These are phyloP conservation scores for Alitta virens DNA, from an alignment of 2,888 invertebrate species.

Conservation along the genomic window DNA sequence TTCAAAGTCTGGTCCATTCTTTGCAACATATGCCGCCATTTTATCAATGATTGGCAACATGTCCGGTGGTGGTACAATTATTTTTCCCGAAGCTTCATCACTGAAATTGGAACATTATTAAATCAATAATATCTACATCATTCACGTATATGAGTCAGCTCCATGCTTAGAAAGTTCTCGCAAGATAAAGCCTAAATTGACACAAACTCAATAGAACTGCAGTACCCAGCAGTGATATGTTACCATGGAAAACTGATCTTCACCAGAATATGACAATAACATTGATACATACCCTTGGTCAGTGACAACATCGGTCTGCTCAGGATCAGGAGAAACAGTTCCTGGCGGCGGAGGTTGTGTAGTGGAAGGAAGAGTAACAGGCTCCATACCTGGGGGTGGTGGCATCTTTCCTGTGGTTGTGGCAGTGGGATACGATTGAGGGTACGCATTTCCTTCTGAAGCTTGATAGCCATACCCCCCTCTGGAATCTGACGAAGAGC, in stretches of 20 bases:
- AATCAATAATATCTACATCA: too few relatives aligned
- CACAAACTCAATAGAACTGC: too few relatives aligned
- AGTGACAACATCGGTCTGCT: background rate
- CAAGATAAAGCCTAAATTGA: too few relatives aligned
- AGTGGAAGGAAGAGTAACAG: constrained; percentile 37
- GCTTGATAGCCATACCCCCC: too few relatives aligned
- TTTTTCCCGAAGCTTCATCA: background rate
- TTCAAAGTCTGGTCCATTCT: constrained; percentile 92
- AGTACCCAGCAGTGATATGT: background rate
- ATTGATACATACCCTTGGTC: background rate
- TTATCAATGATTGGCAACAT: constrained; percentile 87
- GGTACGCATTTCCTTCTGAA: too few relatives aligned
- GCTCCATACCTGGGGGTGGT: constrained; percentile 46
- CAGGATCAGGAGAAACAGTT: constrained; percentile 21
- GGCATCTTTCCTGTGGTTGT: constrained; percentile 25
- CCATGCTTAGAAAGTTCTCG: too few relatives aligned
- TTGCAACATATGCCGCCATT: constrained; percentile 93
- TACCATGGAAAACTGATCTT: background rate
- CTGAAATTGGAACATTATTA: too few relatives aligned
- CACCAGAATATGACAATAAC: background rate
- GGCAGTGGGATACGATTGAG: too few relatives aligned
- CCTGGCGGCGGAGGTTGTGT: constrained; percentile 35
- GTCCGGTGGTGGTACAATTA: constrained; percentile 72
- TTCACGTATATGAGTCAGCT: too few relatives aligned
- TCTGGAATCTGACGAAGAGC: too few relatives aligned